Conservation (phyloP, 2,888 invertebrate genomes). For the Hyles lineata region DNA sequence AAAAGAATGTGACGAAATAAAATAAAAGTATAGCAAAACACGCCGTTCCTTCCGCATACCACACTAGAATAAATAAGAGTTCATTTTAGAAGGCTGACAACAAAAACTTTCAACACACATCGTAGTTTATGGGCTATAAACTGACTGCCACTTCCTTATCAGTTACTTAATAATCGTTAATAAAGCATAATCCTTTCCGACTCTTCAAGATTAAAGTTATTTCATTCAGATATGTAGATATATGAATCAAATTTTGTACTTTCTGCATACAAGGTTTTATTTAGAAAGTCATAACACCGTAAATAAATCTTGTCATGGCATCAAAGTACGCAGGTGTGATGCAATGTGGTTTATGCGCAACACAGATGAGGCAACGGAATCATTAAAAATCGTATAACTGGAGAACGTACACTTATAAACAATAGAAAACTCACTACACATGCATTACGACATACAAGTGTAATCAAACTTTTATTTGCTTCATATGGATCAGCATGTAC, state of each 20-base stretch:
- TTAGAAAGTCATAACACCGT: constrained; percentile 18
- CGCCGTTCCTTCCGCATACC: background rate
- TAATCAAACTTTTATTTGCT: constrained; percentile 12
- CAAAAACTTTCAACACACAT: background rate
- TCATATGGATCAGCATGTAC: background rate
- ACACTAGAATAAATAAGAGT: background rate
- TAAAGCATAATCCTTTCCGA: background rate
- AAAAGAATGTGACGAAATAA: background rate
- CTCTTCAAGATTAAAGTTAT: background rate
- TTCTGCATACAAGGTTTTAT: background rate
- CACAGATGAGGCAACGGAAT: constrained; percentile 53
- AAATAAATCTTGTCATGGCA: constrained; percentile 16
- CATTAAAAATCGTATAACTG: constrained; percentile 51
- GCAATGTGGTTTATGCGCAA: constrained; percentile 49
- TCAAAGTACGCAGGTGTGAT: constrained; percentile 43
- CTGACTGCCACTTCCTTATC: constrained; percentile 8
- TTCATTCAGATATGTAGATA: background rate
- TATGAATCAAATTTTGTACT: background rate
- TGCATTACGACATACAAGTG: constrained; percentile 1
- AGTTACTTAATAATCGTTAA: background rate
- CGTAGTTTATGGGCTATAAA: background rate
- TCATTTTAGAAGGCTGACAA: background rate
- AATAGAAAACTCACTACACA: constrained; percentile 12
- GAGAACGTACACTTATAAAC: constrained; percentile 34
- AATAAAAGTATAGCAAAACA: background rate